Conservation (phyloP, 2,797 vertebrate genomes). For the Enteromius argenteus region DNA sequence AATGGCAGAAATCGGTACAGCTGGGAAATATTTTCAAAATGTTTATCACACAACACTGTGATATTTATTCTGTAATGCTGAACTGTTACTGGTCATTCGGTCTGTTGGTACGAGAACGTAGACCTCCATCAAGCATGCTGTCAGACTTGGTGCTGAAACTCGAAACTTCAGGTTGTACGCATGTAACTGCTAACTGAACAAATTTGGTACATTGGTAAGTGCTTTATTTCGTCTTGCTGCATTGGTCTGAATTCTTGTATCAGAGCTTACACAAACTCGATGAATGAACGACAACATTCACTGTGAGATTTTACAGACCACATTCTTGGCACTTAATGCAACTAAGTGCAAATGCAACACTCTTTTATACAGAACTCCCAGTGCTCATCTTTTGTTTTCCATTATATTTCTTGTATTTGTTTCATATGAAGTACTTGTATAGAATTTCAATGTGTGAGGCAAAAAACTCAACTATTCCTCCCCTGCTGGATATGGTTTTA, state of each 20-base stretch:
- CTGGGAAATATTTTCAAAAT: constrained; percentile 39
- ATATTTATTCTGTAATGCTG: constrained; percentile 33
- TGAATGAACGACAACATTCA: constrained; percentile 33
- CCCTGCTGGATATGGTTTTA: constrained; percentile 75
- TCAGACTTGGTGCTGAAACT: constrained; percentile 32
- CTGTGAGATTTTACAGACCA: constrained; percentile 37
- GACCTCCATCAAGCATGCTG: constrained; percentile 12
- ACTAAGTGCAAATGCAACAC: constrained; percentile 68
- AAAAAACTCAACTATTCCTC: constrained; percentile 68
- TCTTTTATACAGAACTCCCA: constrained; percentile 77
- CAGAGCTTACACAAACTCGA: neutral
- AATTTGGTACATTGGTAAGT: constrained; percentile 26
- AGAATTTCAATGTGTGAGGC: constrained; percentile 71
- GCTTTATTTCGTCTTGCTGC: constrained; percentile 27
- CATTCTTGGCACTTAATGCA: constrained; percentile 61
- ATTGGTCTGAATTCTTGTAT: constrained; percentile 14
- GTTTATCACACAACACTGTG: constrained; percentile 55
- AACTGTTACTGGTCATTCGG: constrained; percentile 1
- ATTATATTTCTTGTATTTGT: constrained; percentile 67
- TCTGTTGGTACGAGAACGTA: neutral
- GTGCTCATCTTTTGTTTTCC: constrained; percentile 46
- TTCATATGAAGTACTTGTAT: constrained; percentile 81
- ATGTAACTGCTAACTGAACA: neutral
- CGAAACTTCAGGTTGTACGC: constrained; percentile 41
- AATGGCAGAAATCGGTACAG: constrained; percentile 52